phyloP scores from a whole-genome alignment of 2,797 vertebrate species.

The Hippoglossus hippoglossus region DNA sequence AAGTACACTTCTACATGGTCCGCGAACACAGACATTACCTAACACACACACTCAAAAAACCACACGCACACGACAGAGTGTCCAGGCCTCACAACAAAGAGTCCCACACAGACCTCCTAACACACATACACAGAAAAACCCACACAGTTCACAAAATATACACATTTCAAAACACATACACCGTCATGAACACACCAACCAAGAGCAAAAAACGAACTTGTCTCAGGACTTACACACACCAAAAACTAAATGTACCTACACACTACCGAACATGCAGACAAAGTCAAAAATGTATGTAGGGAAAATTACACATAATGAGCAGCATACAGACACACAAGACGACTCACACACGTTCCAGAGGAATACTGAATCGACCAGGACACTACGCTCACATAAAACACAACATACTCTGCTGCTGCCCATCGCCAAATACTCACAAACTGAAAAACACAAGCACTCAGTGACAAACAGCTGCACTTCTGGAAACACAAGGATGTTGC shows the following conservation, averaged over 20 bases:
- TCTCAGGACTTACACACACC: slow-evolving; percentile 35
- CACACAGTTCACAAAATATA: slow-evolving; percentile 2
- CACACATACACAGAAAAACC: slow-evolving; percentile 16
- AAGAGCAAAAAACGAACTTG: slow-evolving; percentile 20
- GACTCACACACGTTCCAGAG: slow-evolving; percentile 5
- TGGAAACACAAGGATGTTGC: slow-evolving; percentile 2
- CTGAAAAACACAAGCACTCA: slow-evolving; percentile 23
- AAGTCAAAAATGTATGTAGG: slow-evolving; percentile 8
- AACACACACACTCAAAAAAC: slow-evolving; percentile 14
- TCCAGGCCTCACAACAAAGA: slow-evolving; percentile 12
- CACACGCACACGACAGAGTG: background rate
- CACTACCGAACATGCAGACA: slow-evolving; percentile 6
- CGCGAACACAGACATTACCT: background rate
- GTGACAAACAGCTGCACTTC: slow-evolving; percentile 19
- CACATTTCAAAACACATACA: slow-evolving; percentile 24
- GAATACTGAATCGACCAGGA: slow-evolving; percentile 41
- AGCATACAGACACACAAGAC: slow-evolving; percentile 7
- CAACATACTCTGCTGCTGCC: background rate
- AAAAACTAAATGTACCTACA: slow-evolving; percentile 25
- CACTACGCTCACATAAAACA: slow-evolving; percentile 54
- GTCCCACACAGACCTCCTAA: slow-evolving; percentile 1
- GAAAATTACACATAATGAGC: background rate
- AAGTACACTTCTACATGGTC: slow-evolving; percentile 12
- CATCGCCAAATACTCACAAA: background rate
- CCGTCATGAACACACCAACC: slow-evolving; percentile 25